Conservation (phyloP, 2,888 invertebrate species). For the Balanococcus diminutus region DNA sequence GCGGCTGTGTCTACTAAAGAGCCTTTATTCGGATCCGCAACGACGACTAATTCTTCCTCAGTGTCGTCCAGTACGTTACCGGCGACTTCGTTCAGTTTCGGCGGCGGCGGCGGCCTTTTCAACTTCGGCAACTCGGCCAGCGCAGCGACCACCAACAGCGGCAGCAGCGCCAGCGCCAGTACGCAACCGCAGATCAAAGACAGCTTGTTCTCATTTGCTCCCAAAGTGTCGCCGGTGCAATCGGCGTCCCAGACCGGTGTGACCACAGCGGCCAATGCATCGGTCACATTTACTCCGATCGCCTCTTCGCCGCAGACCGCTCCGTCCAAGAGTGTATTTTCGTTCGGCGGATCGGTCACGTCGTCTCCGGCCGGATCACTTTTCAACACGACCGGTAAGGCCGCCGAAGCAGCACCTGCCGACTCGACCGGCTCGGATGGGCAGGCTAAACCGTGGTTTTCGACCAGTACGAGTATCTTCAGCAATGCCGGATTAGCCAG, state of each 20-base stretch:
- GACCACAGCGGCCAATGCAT: neutral
- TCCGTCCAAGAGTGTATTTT: neutral
- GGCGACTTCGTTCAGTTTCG: neutral
- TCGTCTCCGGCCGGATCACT: neutral
- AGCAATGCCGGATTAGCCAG: neutral
- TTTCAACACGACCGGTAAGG: neutral
- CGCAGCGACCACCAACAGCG: neutral
- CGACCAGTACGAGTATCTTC: neutral
- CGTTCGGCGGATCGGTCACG: neutral
- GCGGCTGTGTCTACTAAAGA: neutral
- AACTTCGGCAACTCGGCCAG: neutral
- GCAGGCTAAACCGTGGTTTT: neutral
- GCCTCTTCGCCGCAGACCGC: neutral
- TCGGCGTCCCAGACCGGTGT: neutral
- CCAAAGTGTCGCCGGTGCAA: neutral
- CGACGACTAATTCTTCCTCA: neutral
- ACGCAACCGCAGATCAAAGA: neutral
- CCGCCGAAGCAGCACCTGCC: no score
- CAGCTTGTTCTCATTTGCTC: neutral
- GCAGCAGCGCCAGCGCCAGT: neutral
- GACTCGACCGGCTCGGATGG: neutral
- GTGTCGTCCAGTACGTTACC: neutral
- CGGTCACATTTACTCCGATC: neutral
- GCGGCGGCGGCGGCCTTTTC: neutral
- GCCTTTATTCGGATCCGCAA: neutral